These are phyloP conservation scores for Pygocentrus nattereri DNA, from an alignment of 2,797 vertebrate species.

Conservation along the genomic window DNA sequence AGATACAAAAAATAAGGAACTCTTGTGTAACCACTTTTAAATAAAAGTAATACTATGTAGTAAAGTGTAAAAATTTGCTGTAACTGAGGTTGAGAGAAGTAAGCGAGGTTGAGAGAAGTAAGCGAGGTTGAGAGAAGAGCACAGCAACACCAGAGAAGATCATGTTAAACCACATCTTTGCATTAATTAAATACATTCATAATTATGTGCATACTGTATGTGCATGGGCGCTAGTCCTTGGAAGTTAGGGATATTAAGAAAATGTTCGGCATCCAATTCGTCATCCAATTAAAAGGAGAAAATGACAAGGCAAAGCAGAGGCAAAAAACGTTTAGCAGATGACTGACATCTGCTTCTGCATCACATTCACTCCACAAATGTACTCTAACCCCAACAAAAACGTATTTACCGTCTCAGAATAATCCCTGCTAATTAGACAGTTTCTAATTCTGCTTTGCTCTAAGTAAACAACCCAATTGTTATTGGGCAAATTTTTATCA, in stretches of 20 bases:
- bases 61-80: too few species aligned
- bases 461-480: constrained; percentile 32
- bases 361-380: constrained; percentile 15
- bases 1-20: too few species aligned
- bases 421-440: constrained; percentile 51
- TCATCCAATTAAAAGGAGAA: constrained; percentile 1
- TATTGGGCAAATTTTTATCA: constrained; percentile 39
- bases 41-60: too few species aligned
- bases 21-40: too few species aligned
- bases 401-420: constrained; percentile 47
- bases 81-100: neutral
- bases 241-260: constrained; percentile 14
- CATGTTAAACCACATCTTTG: neutral
- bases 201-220: neutral
- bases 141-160: neutral
- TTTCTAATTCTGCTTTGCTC: constrained; percentile 32
- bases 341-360: constrained; percentile 1
- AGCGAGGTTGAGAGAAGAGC: too few species aligned
- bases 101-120: neutral
- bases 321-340: neutral
- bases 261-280: too few species aligned
- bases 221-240: neutral
- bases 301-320: neutral
- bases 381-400: neutral
- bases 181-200: constrained; percentile 3